Evolutionary conservation across 2,888 invertebrate species (phyloP), one percentile per base, ranked within the genome.

Genomic region (Germaria angustata): DNA sequence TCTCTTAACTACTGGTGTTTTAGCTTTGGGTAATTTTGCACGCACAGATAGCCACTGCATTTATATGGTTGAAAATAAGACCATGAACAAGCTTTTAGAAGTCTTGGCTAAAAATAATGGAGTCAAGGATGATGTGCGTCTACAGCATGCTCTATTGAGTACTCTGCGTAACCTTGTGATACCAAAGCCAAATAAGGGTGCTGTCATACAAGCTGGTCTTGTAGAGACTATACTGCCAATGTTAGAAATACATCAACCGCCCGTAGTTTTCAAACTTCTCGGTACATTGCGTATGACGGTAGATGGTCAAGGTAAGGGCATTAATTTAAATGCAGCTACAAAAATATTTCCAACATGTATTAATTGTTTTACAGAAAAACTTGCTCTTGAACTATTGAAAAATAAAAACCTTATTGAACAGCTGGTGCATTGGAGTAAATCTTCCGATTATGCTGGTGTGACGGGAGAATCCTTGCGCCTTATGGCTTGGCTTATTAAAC

Each of bases 21-120:
- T 97, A 84, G 96, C 97, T 0, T 93, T 97, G 85, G 97, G 97
- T 1, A 98, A 98, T 92, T 97, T 98, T 91, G 97, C 97, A 0
- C 92, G 97, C 51, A 95, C 95, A 85, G 97, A 98, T 88, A 93
- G 93, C 46, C 95, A 97, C 89, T 97, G 98, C 89, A 93, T 94
- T 61, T 93, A 95, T 82, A 95, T 98, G 95, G 96, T 97, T 86
- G 93, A 95, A 69, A 93, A 94, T 85, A 95, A 95, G 34, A 94
- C 97, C 59, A 95, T 95, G 88, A 94, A 94, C 86, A 95, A 95
- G 87, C 89, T 95, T 78, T 92, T 95, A 88, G 92, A 90, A 81
- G 91, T 93, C 49, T 87, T 93, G 73, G 90, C 92, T 46, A 92
- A 93, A 83, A 93, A 93, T 86, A 93, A 93, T 87, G 92, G 92